These are phyloP conservation scores for Prorops nasuta DNA, from an alignment of 1,140 invertebrate genomes.

Conservation along the genomic window DNA sequence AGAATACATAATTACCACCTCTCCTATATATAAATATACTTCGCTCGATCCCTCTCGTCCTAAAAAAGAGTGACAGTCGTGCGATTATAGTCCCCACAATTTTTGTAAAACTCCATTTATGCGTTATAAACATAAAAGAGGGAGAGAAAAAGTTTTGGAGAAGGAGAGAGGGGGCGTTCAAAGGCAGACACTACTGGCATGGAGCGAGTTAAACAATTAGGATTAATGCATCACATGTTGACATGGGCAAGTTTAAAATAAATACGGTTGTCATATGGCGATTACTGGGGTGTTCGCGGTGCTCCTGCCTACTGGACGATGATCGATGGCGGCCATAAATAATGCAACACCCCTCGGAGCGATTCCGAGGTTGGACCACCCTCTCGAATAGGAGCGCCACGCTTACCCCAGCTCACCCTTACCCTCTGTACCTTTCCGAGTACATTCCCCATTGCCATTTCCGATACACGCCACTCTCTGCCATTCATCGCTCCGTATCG, in stretches of 20 bases:
- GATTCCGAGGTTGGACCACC: slow-evolving; percentile 38
- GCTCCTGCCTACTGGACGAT: slow-evolving; percentile 40
- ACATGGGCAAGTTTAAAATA: slow-evolving; percentile 45
- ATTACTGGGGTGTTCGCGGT: slow-evolving; percentile 48
- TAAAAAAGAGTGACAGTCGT: no score
- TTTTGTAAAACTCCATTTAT: no score
- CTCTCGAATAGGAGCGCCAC: slow-evolving; percentile 38
- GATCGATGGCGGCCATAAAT: slow-evolving; percentile 55
- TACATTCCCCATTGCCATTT: slow-evolving; percentile 33
- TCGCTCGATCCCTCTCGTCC: no score
- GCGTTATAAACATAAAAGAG: no score
- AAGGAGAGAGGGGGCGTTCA: slow-evolving; percentile 1
- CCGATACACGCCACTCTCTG: slow-evolving; percentile 34
- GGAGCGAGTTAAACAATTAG: slow-evolving; percentile 36
- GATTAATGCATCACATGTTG: slow-evolving; percentile 47
- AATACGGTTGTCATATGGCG: slow-evolving; percentile 54
- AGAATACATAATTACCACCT: no score
- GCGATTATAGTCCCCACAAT: no score
- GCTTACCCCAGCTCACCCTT: slow-evolving; percentile 12
- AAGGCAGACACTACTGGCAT: slow-evolving; percentile 2
- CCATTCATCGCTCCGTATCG: neutral
- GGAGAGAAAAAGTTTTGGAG: neutral
- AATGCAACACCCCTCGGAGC: slow-evolving; percentile 48
- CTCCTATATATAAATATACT: no score
- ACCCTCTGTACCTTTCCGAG: slow-evolving; percentile 15